Percentiles rank a stretch among this genome's conserved stretches.
Evolutionary conservation across 2,113 vertebrate genomes (phyloP).

Genomic region (Atherinomorus stipes): DNA sequence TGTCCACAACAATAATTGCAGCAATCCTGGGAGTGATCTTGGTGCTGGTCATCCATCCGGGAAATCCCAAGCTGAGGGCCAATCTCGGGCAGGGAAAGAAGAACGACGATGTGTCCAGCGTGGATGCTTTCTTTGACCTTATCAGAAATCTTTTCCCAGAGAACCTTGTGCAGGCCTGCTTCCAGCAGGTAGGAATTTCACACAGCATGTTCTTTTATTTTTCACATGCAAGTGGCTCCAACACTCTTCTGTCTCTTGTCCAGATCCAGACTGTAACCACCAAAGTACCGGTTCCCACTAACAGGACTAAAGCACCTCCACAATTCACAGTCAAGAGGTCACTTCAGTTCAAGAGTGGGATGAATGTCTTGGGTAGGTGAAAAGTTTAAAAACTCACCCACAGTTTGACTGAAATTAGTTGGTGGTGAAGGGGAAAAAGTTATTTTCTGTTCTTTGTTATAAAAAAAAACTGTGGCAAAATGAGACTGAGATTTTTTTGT

Average conservation of each 20-base stretch:
- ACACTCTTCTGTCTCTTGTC: slow-evolving; percentile 26
- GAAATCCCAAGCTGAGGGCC: slow-evolving; percentile 94
- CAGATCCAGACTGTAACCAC: slow-evolving; percentile 96
- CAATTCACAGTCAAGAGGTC: slow-evolving; percentile 90
- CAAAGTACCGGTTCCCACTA: slow-evolving; percentile 88
- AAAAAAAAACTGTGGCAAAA: too few species aligned
- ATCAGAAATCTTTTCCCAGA: slow-evolving; percentile 97
- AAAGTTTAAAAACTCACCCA: slow-evolving; percentile 23
- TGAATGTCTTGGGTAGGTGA: slow-evolving; percentile 95
- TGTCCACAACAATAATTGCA: slow-evolving; percentile 96
- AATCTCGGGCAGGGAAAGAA: slow-evolving; percentile 95
- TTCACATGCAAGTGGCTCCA: slow-evolving; percentile 18
- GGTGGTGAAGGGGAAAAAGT: neutral
- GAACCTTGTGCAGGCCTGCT: slow-evolving; percentile 97
- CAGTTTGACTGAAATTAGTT: slow-evolving; percentile 4
- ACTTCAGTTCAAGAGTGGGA: slow-evolving; percentile 97
- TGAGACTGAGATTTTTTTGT: too few species aligned
- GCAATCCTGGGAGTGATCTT: slow-evolving; percentile 94
- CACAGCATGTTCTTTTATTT: neutral
- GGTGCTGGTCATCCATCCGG: slow-evolving; percentile 95
- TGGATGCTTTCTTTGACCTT: slow-evolving; percentile 96
- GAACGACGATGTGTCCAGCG: slow-evolving; percentile 95
- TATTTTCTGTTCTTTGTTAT: too few species aligned
- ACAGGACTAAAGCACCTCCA: slow-evolving; percentile 85
- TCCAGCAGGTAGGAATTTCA: slow-evolving; percentile 90